A percentile compares a stretch with the other conserved stretches of the same genome.
Conservation (phyloP, 2,113 vertebrate genomes). For the Poecilia latipinna region DNA sequence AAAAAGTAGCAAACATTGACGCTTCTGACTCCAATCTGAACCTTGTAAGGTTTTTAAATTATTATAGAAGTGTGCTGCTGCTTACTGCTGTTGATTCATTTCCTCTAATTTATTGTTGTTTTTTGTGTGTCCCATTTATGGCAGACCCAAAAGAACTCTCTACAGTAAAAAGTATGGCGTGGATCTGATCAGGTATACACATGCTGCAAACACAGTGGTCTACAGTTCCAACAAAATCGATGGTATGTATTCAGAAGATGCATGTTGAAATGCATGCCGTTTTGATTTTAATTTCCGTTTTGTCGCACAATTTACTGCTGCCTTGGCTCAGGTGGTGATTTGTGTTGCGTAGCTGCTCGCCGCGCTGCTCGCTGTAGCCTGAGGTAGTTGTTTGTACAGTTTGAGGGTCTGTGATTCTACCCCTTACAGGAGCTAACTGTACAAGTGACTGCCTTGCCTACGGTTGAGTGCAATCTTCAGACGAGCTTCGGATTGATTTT, state of each 20-base stretch:
- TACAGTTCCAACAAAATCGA: constrained; percentile 99
- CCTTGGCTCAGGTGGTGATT: not conserved
- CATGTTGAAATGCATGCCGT: not conserved
- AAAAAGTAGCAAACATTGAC: not conserved
- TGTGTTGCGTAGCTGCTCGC: not conserved
- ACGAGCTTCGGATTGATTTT: not conserved
- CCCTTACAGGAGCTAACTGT: constrained; percentile 99
- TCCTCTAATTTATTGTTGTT: no score
- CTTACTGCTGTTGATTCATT: not conserved
- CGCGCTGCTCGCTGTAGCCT: constrained; percentile 88
- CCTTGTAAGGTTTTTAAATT: not conserved
- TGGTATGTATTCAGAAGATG: constrained; percentile 82
- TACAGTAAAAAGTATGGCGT: constrained; percentile 99
- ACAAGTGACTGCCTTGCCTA: constrained; percentile 99
- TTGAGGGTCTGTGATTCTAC: constrained; percentile 99
- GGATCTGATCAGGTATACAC: constrained; percentile 98
- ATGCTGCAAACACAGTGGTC: constrained; percentile 98
- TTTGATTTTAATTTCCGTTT: not conserved
- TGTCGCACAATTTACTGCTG: not conserved
- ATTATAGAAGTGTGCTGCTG: not conserved
- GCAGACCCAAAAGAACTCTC: constrained; percentile 95
- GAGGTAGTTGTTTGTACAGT: constrained; percentile 99
- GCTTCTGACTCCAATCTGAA: not conserved
- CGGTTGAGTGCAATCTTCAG: constrained; percentile 84
- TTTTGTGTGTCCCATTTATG: not conserved